A percentile compares a stretch with the other conserved stretches of the same genome.
These are phyloP conservation scores for Muntiacus reevesi DNA, from an alignment of 2,113 vertebrate species.

Conservation along the genomic window DNA sequence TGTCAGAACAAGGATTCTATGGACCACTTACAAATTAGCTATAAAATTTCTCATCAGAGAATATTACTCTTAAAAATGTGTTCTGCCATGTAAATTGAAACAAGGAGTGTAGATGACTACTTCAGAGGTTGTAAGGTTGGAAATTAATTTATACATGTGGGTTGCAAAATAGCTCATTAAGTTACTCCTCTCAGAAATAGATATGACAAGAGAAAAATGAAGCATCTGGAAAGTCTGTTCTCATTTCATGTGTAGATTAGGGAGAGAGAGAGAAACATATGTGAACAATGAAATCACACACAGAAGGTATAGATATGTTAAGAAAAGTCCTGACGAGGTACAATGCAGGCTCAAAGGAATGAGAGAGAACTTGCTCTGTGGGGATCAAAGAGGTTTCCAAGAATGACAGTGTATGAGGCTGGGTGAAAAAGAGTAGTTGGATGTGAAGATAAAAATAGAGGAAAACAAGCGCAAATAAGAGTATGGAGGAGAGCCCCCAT, in stretches of 20 bases:
- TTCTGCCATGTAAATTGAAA: background rate
- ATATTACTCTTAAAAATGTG: background rate
- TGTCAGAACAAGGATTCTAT: background rate
- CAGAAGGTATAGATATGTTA: background rate
- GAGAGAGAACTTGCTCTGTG: background rate
- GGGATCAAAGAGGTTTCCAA: background rate
- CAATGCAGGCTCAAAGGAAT: background rate
- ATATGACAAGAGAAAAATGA: background rate
- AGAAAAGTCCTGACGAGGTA: background rate
- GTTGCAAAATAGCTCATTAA: background rate
- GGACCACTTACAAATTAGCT: background rate
- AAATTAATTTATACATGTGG: background rate
- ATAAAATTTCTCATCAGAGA: background rate
- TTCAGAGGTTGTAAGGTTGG: background rate
- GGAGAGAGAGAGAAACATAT: background rate
- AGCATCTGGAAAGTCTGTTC: background rate
- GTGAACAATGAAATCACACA: background rate
- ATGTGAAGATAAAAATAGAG: background rate
- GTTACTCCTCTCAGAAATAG: background rate
- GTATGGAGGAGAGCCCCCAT: accelerated
- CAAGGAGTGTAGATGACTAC: background rate
- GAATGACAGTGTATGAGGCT: background rate
- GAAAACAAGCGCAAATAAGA: background rate
- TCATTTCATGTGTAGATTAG: background rate
- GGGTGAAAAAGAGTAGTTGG: background rate